Evolutionary conservation across 2,113 vertebrate genomes (phyloP), one percentile per base, ranked within the genome.

Genomic region (Marmota flaviventris): DNA sequence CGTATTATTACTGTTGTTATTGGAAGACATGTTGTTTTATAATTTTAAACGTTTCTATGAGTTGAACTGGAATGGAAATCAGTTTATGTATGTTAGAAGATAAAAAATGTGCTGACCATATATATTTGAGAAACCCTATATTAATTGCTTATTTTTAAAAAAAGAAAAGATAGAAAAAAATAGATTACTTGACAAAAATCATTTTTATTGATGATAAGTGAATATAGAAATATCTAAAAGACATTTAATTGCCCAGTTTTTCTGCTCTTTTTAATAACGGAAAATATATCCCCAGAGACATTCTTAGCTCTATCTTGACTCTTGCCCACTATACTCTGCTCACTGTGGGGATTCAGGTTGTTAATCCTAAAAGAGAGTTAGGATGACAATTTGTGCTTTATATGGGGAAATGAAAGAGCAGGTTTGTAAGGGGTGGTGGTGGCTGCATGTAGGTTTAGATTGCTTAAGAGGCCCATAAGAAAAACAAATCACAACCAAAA

Each of bases 31-130:
- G 29, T 58, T 79, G 39, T 87, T 17, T 51, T 89, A 79, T 37
- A 63, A 42, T 85, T 89, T 90, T 69, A 96, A 48, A 81, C 2
- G 14, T 92, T 87, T 73, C 87, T 67, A 14, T 93, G 69, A 87
- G 25, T n/a, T 37, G 70, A 16, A 63, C 7, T 70, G 6, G 16
- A 89, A 32, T 63, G 51, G 61, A 61, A 90, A 90, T 37, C 34
- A 61, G 16, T 4, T 76, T 90, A 73, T n/a, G n/a, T 9, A 39
- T 45, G 14, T 75, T 39, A 39, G 79, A 72, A 77, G 86, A 87
- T n/a, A 48, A 89, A 94, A 94, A 73, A 37, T 12, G 27, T 89
- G 61, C 82, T 61, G 76, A 56, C 6, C 0, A 34, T 75, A 78
- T 39, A 17, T 85, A 51, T 90, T 95, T 70, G 39, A 86, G 37